Evolutionary conservation across 2,113 vertebrate genomes (phyloP).

Genomic region (Phainopepla nitens): DNA sequence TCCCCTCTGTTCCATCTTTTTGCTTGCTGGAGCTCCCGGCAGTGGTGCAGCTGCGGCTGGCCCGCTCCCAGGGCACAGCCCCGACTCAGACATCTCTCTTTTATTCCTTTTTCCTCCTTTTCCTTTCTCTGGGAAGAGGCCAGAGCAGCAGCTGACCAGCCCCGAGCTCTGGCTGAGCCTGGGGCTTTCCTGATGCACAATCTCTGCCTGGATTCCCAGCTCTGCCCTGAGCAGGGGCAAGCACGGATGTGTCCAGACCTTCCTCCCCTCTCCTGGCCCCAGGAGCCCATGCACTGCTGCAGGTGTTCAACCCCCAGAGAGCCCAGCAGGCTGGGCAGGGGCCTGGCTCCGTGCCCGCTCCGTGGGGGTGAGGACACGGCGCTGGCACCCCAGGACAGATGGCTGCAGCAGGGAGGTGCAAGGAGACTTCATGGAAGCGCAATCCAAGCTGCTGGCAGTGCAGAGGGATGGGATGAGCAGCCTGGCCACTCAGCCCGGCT

Average conservation of each 20-base stretch:
- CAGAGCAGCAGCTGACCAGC: background rate
- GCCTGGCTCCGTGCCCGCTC: background rate
- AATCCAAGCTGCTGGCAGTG: background rate
- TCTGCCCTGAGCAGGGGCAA: background rate
- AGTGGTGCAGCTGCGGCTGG: background rate
- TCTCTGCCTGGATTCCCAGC: background rate
- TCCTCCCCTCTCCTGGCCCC: background rate
- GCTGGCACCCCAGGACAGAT: background rate
- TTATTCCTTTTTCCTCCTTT: background rate
- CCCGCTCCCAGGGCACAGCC: background rate
- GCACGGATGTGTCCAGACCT: background rate
- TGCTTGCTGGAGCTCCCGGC: background rate
- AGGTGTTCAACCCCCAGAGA: background rate
- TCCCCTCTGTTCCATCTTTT: background rate
- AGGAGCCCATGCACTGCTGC: rapidly evolving
- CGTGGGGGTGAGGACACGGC: background rate
- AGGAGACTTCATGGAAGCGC: background rate
- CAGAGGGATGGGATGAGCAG: background rate
- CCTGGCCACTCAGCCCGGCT: slow-evolving; percentile 55
- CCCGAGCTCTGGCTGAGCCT: rapidly evolving
- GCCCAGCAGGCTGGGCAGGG: background rate
- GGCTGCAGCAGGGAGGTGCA: background rate
- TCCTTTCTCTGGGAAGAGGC: background rate
- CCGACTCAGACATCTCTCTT: background rate
- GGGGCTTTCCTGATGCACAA: background rate